Evolutionary conservation across 2,888 invertebrate species (phyloP), one percentile per base, ranked within the genome.

Genomic region (Nineta flava): DNA sequence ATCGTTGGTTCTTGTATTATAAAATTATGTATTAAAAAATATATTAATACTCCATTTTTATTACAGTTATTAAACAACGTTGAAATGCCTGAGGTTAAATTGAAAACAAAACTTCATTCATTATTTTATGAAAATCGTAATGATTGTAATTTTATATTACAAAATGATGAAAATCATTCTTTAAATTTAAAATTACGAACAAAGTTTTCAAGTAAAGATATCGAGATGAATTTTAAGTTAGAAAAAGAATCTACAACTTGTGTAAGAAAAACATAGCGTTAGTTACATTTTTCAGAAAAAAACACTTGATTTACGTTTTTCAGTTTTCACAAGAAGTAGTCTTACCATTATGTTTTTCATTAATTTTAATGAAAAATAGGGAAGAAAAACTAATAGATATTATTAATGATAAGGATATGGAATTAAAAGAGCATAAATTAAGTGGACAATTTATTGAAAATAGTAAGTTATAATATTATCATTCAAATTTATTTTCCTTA

Each of bases 391-490:
- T 77, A 15, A 62, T 68, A 50, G 56, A 60, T 34, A 56, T 71
- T 31, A 53, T 78, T 31, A 60, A 63, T 44, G 69, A 68, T 51
- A 77, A 77, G 59, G 76, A 77, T 58, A 65, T 62, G 50, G 76
- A 76, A 61, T 71, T 77, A 50, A 64, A 68, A 47, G 71, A 74
- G 56, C 75, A 73, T 56, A 70, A 70, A 57, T 60, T 66, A 52
- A 32, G 26, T 13, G 47, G 34, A 5, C 47, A 47, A 9, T n/a
- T 47, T 47, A 10, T 47, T 34, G 47, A 47, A 15, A 47, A 47
- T 15, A 35, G 47, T 46, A 19, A 32, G 46, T 31, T n/a, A n/a
- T n/a, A n/a, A n/a, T n/a, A n/a, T n/a, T n/a, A n/a, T n/a, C n/a
- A n/a, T n/a, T n/a, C n/a, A n/a, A n/a, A n/a, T n/a, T n/a, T n/a